Evolutionary conservation across 1,140 invertebrate species (phyloP), one percentile per base, ranked within the genome.

Genomic region (Gerris buenoi): DNA sequence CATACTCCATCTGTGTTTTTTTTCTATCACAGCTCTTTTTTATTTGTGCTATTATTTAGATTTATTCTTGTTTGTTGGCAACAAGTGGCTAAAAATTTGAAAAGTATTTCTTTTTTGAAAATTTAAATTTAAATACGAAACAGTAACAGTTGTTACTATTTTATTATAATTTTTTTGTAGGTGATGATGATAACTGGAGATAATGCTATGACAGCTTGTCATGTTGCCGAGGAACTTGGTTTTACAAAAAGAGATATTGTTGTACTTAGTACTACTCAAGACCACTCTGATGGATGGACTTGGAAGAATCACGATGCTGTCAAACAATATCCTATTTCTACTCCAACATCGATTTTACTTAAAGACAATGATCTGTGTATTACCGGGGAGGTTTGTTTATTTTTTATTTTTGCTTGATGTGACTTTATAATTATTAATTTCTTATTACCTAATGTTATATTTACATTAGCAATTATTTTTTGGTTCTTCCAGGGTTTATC

Each of bases 151-250:
- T n/a, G n/a, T n/a, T n/a, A n/a, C n/a, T n/a, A n/a, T n/a, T n/a
- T n/a, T n/a, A n/a, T n/a, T 25, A n/a, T 63, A 46, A 10, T 46
- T 46, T 13, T 60, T 60, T 60, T 5, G 5, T 81, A 92, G 80
- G 91, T 95, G 22, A 86, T 91, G 1, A 99, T 99, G 95, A 99
- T 99, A 33, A 99, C 97, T 25, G 97, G 97, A 59, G 97, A 99
- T 77, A 99, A 97, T 83, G 94, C 96, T 10, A 78, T 99, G 33
- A 99, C 97, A 0, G 97, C 97, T 23, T 99, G 97, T 79, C 95
- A 99, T 78, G 97, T 99, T 3, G 95, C 95, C 2, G 88, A 88
- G 73, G 93, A 98, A 77, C 78, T 99, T 27, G 86, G 88, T 71
- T 97, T 99, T 75, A 46, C 5, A 46, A 18, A 46, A 5, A 76